These are phyloP conservation scores for Pseudopleuronectes americanus DNA, from an alignment of 2,797 vertebrate genomes.

Conservation along the genomic window DNA sequence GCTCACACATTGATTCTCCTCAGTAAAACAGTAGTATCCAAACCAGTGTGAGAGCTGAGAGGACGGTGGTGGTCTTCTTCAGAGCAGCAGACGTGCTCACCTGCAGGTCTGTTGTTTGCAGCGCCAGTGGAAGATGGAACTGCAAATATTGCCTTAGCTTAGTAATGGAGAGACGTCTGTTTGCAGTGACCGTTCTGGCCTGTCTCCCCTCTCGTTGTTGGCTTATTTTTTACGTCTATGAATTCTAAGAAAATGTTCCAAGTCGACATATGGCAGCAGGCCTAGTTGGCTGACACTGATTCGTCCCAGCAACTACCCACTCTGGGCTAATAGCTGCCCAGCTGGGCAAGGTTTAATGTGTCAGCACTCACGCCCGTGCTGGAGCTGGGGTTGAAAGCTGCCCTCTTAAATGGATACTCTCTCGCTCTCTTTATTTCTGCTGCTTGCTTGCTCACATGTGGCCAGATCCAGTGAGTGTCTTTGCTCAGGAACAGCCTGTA, in stretches of 20 bases:
- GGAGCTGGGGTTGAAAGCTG: background rate
- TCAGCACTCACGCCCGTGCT: slow-evolving; percentile 3
- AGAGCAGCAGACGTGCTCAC: background rate
- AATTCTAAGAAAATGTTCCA: slow-evolving; percentile 30
- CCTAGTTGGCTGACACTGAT: slow-evolving; percentile 8
- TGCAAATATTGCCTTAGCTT: slow-evolving; percentile 60
- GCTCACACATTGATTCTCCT: background rate
- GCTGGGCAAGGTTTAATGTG: slow-evolving; percentile 34
- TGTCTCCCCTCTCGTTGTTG: slow-evolving; percentile 5
- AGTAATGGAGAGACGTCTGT: slow-evolving; percentile 53
- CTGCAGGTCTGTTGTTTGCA: slow-evolving; percentile 3
- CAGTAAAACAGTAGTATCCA: background rate
- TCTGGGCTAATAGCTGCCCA: slow-evolving; percentile 33
- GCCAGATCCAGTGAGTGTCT: background rate
- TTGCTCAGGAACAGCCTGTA: background rate
- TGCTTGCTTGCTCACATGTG: slow-evolving; percentile 5
- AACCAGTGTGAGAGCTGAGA: too few species aligned
- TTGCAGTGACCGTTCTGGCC: slow-evolving; percentile 41
- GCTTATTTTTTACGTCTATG: background rate
- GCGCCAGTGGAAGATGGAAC: slow-evolving; percentile 25
- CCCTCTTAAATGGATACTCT: slow-evolving; percentile 11
- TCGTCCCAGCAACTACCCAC: slow-evolving; percentile 14
- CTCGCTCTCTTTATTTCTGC: slow-evolving; percentile 4
- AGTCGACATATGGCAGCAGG: slow-evolving; percentile 39
- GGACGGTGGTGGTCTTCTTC: too few species aligned